Evolutionary conservation across 2,888 invertebrate genomes (phyloP), one percentile per base, ranked within the genome.

Genomic region (Hyles lineata): DNA sequence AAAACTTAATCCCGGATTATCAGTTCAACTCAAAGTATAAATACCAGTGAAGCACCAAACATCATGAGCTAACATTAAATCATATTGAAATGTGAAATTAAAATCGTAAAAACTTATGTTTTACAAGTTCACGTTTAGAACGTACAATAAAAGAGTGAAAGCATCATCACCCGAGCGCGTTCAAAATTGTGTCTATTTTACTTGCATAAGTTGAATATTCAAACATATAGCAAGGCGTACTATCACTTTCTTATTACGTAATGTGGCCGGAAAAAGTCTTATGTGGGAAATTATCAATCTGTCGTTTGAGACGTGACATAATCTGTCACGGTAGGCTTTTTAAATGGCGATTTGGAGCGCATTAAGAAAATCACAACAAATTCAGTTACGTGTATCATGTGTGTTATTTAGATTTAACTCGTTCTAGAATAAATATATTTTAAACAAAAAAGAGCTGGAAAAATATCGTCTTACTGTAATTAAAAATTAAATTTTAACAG

Each of bases 241-340:
- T 86, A 88, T 86, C 85, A 86, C 90, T 91, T 91, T 91, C 89
- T 82, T 87, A 76, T 91, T 90, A 86, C 80, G 78, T 85, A 88
- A 90, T 77, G 78, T 75, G 21, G 15, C 17, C 43, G 67, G 67
- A 67, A 50, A 67, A 67, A 50, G 67, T 67, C 80, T 75, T 72
- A n/a, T n/a, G 75, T 67, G 23, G 67, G 11, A 63, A 50, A 50
- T 67, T 50, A 67, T 67, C 17, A 67, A 67, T 50, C n/a, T 62
- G 32, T 1, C 63, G 43, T 43, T 23, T 67, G 7, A 50, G n/a
- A 67, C 43, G 50, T 67, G 23, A 50, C 23, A 17, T 50, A 67
- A 67, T 50, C 43, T 23, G 50, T 67, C 8, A 50, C 21, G 8
- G 67, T 23, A 67, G 67, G 23, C 21, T 7, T 7, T 43, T 21